These are phyloP conservation scores for Elymnias hypermnestra DNA, from an alignment of 1,140 invertebrate genomes.

Conservation along the genomic window DNA sequence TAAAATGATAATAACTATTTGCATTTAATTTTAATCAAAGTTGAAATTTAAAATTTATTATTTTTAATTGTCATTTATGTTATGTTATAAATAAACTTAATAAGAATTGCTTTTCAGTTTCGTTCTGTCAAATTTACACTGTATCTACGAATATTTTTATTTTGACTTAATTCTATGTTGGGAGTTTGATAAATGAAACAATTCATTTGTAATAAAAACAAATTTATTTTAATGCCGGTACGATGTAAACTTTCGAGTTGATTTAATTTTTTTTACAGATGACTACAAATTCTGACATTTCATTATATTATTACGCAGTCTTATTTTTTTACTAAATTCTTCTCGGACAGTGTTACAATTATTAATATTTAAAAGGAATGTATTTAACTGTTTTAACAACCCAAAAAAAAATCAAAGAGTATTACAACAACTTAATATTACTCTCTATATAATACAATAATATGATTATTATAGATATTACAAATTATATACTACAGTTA, in stretches of 20 bases:
- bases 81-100: too few species aligned
- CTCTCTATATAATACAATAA: neutral
- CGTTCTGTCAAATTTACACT: neutral
- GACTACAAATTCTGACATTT: constrained; percentile 19
- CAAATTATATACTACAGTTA: too few species aligned
- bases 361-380: constrained; percentile 15
- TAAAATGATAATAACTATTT: too few species aligned
- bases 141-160: neutral
- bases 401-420: neutral
- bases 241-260: constrained; percentile 13
- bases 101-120: too few species aligned
- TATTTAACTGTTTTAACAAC: neutral
- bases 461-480: too few species aligned
- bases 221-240: constrained; percentile 30
- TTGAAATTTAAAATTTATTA: too few species aligned
- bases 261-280: constrained; percentile 18
- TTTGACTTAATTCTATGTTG: neutral
- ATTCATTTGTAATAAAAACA: constrained; percentile 25
- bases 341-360: constrained; percentile 16
- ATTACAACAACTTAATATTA: neutral
- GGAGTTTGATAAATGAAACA: neutral
- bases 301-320: constrained; percentile 29
- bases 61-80: too few species aligned
- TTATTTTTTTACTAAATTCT: constrained; percentile 29
- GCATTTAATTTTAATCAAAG: too few species aligned